These are phyloP conservation scores for Anastrepha obliqua DNA, from an alignment of 1,140 invertebrate species.

Conservation along the genomic window DNA sequence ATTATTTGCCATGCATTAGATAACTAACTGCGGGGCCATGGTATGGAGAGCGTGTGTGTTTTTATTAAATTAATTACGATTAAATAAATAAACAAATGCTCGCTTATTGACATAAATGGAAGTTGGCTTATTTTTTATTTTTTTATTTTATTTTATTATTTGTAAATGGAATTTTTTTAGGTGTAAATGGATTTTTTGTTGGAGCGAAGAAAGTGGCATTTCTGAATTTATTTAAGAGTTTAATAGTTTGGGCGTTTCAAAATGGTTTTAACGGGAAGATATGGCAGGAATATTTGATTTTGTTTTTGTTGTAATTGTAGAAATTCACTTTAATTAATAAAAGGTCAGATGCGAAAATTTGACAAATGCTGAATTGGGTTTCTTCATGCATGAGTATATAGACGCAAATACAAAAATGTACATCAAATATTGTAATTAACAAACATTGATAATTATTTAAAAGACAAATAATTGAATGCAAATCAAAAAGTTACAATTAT, in stretches of 20 bases:
- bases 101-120: not conserved
- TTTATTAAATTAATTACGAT: constrained; percentile 32
- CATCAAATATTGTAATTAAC: too few relatives aligned
- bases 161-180: not conserved
- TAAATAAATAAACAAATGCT: constrained; percentile 38
- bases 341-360: too few relatives aligned
- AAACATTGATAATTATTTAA: too few relatives aligned
- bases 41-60: not conserved
- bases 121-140: constrained; percentile 7
- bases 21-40: not conserved
- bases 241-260: not conserved
- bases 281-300: too few relatives aligned
- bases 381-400: not conserved
- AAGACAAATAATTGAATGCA: too few relatives aligned
- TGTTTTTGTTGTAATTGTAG: too few relatives aligned
- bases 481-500: too few relatives aligned
- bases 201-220: not conserved
- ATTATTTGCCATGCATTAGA: constrained; percentile 45
- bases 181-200: not conserved
- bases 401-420: not conserved
- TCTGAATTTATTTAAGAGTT: too few relatives aligned
- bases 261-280: too few relatives aligned
- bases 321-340: too few relatives aligned
- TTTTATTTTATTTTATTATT: not conserved
- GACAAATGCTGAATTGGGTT: not conserved